phyloP scores from a whole-genome alignment of 2,888 invertebrate species.

The Stenichneumon culpator region DNA sequence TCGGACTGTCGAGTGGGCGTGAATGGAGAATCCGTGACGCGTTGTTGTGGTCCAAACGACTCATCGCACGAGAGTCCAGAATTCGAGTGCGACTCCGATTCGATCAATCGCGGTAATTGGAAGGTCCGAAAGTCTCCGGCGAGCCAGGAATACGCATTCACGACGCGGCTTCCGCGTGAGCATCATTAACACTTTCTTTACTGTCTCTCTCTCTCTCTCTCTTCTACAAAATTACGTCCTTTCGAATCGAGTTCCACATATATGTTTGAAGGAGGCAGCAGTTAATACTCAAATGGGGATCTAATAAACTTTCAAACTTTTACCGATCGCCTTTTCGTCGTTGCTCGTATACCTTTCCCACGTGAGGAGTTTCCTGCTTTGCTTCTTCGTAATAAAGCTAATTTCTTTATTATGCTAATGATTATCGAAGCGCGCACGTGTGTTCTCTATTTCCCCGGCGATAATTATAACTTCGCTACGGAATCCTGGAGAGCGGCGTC shows the following conservation, averaged over 20 bases:
- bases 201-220: neutral
- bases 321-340: slow-evolving; percentile 27
- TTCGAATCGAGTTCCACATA: slow-evolving; percentile 2
- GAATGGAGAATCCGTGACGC: slow-evolving; percentile 29
- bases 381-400: neutral
- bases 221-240: slow-evolving; percentile 2
- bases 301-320: slow-evolving; percentile 53
- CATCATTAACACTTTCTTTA: neutral
- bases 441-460: slow-evolving; percentile 1
- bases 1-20: neutral
- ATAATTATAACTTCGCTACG: slow-evolving; percentile 19
- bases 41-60: neutral
- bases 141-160: neutral
- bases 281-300: slow-evolving; percentile 25
- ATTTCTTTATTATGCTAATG: neutral
- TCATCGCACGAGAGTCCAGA: slow-evolving; percentile 11
- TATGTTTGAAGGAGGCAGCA: neutral
- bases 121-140: neutral
- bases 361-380: slow-evolving; percentile 12
- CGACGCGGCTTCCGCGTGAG: neutral
- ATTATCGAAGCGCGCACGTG: neutral
- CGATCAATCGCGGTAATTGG: slow-evolving; percentile 10
- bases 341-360: neutral
- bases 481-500: neutral
- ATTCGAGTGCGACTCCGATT: neutral